Conservation (phyloP, 2,113 vertebrate genomes). For the Actinemys pallida region DNA sequence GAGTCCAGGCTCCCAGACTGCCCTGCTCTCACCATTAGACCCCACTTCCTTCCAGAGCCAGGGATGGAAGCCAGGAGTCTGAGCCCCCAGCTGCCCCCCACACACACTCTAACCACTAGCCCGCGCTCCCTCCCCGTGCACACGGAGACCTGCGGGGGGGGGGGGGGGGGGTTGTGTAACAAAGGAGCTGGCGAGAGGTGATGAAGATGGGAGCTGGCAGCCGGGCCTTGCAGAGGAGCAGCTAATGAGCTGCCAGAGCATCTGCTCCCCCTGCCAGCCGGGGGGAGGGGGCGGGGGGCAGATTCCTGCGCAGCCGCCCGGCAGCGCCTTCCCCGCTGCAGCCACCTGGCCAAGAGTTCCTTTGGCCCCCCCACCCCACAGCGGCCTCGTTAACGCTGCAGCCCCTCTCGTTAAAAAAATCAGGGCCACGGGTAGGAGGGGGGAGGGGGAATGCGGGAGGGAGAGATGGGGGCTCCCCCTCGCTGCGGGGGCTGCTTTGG, state of each 20-base stretch:
- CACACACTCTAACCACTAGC: background rate
- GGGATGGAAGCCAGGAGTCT: background rate
- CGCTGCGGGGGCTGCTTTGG: background rate
- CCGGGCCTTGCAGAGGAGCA: background rate
- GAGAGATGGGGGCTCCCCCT: background rate
- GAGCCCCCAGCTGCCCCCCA: too few species aligned
- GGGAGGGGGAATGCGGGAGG: background rate
- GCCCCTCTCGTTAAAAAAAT: background rate
- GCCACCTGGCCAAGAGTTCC: background rate
- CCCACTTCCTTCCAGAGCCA: background rate
- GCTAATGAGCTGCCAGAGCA: background rate
- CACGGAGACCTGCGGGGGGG: background rate
- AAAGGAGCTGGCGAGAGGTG: background rate
- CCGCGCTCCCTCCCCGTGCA: background rate
- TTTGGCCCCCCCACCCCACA: background rate
- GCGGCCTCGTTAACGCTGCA: background rate
- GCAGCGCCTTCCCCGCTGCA: background rate
- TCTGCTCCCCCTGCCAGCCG: background rate
- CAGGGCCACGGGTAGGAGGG: background rate
- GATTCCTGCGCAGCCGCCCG: background rate
- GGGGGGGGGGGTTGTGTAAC: background rate
- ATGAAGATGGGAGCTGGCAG: constrained; percentile 14
- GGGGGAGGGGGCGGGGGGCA: background rate
- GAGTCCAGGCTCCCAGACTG: too few species aligned
- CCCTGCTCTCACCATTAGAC: too few species aligned